A percentile compares a stretch with the other conserved stretches of the same genome.
Evolutionary conservation across 92 coral and sea anemone genomes (phyloP).

Genomic region (Blastomussa wellsi): DNA sequence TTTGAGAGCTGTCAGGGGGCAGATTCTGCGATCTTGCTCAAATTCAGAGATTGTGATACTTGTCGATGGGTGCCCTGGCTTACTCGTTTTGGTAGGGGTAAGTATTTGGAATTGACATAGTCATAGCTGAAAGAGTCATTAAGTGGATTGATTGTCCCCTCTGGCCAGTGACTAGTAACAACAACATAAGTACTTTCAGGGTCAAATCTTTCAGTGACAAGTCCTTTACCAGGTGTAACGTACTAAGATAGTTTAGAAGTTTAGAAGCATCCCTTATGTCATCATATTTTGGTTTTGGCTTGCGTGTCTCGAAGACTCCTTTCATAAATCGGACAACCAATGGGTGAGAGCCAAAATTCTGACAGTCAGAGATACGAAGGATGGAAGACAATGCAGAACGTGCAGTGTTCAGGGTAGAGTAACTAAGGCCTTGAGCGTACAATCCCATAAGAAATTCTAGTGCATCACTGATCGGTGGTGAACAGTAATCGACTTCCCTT

Average conservation of each 20-base stretch:
- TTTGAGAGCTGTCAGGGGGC: slow-evolving; percentile 31
- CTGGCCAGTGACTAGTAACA: slow-evolving; percentile 52
- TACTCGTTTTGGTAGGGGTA: slow-evolving; percentile 54
- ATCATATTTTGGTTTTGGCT: slow-evolving; percentile 42
- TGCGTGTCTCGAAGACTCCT: slow-evolving; percentile 41
- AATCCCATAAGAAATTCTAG: slow-evolving; percentile 48
- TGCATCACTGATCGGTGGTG: slow-evolving; percentile 46
- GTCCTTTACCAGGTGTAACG: slow-evolving; percentile 20
- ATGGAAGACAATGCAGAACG: slow-evolving; percentile 53
- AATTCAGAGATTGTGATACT: slow-evolving; percentile 13
- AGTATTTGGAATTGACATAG: slow-evolving; percentile 27
- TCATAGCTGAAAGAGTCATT: slow-evolving; percentile 28
- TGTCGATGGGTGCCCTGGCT: slow-evolving; percentile 26
- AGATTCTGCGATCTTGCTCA: slow-evolving; percentile 11
- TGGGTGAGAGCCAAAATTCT: slow-evolving; percentile 39
- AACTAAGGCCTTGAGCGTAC: slow-evolving; percentile 43
- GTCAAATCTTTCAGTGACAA: slow-evolving; percentile 43
- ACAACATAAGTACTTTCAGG: slow-evolving; percentile 40
- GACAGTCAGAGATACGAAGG: neutral
- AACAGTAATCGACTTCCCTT: slow-evolving; percentile 41
- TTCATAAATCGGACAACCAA: slow-evolving; percentile 46
- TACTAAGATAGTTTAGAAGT: slow-evolving; percentile 37
- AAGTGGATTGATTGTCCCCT: slow-evolving; percentile 57
- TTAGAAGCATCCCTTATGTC: slow-evolving; percentile 54
- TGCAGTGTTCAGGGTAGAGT: slow-evolving; percentile 65